Base-by-base conservation (phyloP, 2,888 invertebrate genomes). In the Apantesis nais region DNA sequence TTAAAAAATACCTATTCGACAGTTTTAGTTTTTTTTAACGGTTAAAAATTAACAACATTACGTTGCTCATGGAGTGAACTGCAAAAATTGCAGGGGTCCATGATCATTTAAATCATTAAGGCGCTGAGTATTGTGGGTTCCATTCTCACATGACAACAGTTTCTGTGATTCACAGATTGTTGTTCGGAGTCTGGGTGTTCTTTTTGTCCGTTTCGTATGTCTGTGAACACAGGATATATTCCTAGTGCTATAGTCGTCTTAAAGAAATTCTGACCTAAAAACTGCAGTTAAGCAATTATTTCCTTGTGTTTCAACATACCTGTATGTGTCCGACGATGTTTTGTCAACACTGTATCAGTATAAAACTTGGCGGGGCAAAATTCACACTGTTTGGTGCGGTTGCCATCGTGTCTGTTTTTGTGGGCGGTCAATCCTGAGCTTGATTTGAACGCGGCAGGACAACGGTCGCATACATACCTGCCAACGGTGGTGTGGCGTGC, bases 311-410 rank as follows among this genome's bases (percentile, higher is more conserved):
- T 55, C 14, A 25, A 55, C 25, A 58, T 78, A 92, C 95, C 95
- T 60, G 95, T 95, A 74, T 95, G 95, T 39, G 82, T 88, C 1
- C 93, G 79, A 11, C 92, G 86, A 81, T 96, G 95, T 74, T 93
- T 90, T 66, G 89, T 87, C 16, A 95, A 86, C 60, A 92, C 92
- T 39, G 88, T 78, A 0, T 70, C 68, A 1, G 89, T 86, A 75
- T 89, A 93, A 78, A 95, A 96, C 58, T 85, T 89, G 48, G 88
- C 89, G 3, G 84, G 82, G 77, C 96, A 96, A 77, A 81, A 89
- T 74, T 93, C 90, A 81, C 96, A 96, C 60, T 85, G 84, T 66
- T 89, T 80, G 0, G 89, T 88, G 5, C 90, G 88, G 52, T 83
- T 87, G 22, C 92, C 94, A 60, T 92, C 92, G 83, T 96, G 95